Conservation (phyloP, 2,888 invertebrate species). For the Drepana falcataria region DNA sequence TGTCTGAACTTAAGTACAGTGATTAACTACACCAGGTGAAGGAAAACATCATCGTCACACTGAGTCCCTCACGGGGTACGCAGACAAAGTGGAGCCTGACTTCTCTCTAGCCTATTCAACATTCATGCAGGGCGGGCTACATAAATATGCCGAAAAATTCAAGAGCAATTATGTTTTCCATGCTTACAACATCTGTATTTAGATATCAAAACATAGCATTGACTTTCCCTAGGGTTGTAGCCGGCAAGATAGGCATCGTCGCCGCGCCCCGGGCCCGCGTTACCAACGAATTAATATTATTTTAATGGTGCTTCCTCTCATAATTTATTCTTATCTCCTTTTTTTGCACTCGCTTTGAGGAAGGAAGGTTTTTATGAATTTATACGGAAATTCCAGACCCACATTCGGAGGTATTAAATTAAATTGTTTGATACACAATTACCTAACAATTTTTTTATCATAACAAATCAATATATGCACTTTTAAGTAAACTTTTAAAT, state of each 20-base stretch:
- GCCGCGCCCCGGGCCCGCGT: slow-evolving; percentile 15
- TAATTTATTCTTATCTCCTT: slow-evolving; percentile 65
- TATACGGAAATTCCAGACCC: slow-evolving; percentile 4
- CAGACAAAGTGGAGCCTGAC: too few relatives aligned
- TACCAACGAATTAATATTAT: slow-evolving; percentile 50
- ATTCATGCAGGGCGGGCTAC: too few relatives aligned
- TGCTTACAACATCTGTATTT: background rate
- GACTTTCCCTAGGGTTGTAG: background rate
- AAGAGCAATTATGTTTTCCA: background rate
- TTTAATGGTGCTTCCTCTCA: slow-evolving; percentile 54
- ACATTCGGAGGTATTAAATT: background rate
- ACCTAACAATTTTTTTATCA: too few relatives aligned
- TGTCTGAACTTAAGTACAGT: too few relatives aligned
- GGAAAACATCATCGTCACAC: too few relatives aligned
- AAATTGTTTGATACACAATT: background rate
- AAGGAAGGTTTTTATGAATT: slow-evolving; percentile 24
- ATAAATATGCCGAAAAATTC: too few relatives aligned
- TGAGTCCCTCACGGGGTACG: too few relatives aligned
- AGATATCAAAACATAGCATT: background rate
- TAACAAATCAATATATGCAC: too few relatives aligned
- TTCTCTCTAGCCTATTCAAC: too few relatives aligned
- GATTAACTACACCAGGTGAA: too few relatives aligned
- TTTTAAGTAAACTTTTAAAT: too few relatives aligned
- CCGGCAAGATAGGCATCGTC: slow-evolving; percentile 8
- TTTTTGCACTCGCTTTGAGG: slow-evolving; percentile 28